Percentiles rank a stretch among this genome's conserved stretches.
phyloP scores from a whole-genome alignment of 37 sponge, comb jelly and placozoan species.

The Bolinopsis microptera region DNA sequence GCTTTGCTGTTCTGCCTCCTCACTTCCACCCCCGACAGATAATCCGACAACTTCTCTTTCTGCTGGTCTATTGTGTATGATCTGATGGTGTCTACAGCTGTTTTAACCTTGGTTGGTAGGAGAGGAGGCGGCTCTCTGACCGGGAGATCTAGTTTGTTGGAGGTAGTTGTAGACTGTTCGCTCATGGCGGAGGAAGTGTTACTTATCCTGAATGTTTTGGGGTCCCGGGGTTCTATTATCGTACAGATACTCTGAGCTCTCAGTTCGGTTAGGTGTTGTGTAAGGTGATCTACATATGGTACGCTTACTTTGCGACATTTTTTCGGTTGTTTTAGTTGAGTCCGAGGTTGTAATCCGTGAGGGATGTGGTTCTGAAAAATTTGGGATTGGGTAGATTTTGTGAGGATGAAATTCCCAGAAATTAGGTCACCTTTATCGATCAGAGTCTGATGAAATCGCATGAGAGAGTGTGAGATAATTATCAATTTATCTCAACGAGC shows the following conservation, averaged over 20 bases:
- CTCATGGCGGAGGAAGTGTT: not conserved
- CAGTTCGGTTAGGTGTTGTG: not conserved
- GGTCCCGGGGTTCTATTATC: conserved; percentile 39
- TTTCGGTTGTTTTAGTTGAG: conserved; percentile 5
- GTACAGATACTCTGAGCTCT: conserved; percentile 27
- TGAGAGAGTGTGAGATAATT: no score
- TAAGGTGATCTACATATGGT: conserved; percentile 41
- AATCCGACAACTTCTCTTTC: not conserved
- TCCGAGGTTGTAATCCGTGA: conserved; percentile 33
- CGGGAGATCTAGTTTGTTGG: not conserved
- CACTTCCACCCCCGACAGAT: not conserved
- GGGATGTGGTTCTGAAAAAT: not conserved
- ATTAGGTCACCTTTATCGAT: no score
- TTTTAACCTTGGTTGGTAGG: not conserved
- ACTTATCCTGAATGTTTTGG: not conserved
- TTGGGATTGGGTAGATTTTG: no score
- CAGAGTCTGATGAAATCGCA: no score
- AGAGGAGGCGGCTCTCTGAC: not conserved
- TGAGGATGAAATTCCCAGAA: no score
- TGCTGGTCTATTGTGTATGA: not conserved
- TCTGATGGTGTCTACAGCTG: not conserved
- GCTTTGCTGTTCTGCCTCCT: not conserved
- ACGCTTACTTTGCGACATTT: conserved; percentile 1
- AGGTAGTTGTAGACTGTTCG: not conserved
- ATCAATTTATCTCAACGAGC: no score